A percentile compares a stretch with the other conserved stretches of the same genome.
These are phyloP conservation scores for Pseudomyrmex concolor DNA, from an alignment of 1,140 invertebrate genomes.

Conservation along the genomic window DNA sequence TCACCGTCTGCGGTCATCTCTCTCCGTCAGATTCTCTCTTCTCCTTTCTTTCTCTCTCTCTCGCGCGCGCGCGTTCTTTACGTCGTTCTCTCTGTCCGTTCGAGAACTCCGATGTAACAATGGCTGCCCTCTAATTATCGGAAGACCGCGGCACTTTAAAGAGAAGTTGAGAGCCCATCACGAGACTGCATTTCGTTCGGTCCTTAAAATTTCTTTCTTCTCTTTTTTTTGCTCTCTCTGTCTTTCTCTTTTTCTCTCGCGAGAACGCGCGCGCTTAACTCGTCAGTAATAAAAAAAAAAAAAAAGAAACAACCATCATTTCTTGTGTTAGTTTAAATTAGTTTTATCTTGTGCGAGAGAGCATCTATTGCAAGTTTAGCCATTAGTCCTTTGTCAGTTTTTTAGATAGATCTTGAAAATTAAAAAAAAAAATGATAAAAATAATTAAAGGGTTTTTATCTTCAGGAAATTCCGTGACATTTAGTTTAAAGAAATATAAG, in stretches of 20 bases:
- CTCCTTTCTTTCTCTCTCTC: conserved; percentile 51
- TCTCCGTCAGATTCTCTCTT: conserved; percentile 57
- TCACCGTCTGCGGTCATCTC: conserved; percentile 58
- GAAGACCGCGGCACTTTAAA: conserved; percentile 84
- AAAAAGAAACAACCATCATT: conserved; percentile 68
- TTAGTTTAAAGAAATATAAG: not conserved
- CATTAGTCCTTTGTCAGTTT: not conserved
- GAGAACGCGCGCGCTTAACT: not conserved
- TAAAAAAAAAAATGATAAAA: conserved; percentile 2
- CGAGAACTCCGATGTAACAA: conserved; percentile 78
- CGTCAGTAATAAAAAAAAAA: conserved; percentile 69
- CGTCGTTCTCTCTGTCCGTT: conserved; percentile 57
- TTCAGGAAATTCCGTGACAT: not conserved
- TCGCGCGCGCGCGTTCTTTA: conserved; percentile 64
- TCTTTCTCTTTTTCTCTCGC: not conserved
- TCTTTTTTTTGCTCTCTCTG: not conserved
- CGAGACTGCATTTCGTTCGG: conserved; percentile 80
- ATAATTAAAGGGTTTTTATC: not conserved
- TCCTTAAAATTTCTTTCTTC: conserved; percentile 77
- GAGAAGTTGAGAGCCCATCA: conserved; percentile 81
- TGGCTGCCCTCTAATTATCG: conserved; percentile 85
- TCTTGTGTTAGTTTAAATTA: conserved; percentile 74
- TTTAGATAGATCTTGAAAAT: not conserved
- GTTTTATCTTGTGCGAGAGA: conserved; percentile 72
- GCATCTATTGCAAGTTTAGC: conserved; percentile 48